Evolutionary conservation across 2,113 vertebrate genomes (phyloP).

Genomic region (Anthoscopus minutus): DNA sequence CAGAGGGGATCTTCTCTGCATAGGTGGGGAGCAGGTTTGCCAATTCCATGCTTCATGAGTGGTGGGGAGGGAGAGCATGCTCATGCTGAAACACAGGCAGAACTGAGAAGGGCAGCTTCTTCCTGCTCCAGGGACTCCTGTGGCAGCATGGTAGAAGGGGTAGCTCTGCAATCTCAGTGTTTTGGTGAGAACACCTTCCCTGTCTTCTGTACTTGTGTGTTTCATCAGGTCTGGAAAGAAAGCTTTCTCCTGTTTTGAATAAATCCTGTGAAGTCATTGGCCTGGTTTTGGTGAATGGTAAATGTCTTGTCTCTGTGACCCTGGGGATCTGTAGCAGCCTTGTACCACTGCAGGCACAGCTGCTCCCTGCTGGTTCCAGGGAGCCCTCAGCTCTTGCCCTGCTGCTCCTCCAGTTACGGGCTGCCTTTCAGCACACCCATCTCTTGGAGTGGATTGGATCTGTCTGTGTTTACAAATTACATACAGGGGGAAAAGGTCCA

Average conservation of each 20-base stretch:
- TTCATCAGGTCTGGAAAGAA: neutral
- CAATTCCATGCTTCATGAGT: neutral
- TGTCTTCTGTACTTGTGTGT: neutral
- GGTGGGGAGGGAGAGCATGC: neutral
- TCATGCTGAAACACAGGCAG: neutral
- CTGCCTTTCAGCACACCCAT: neutral
- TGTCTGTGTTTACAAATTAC: neutral
- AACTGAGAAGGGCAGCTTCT: neutral
- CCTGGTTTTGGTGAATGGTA: neutral
- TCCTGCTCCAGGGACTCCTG: neutral
- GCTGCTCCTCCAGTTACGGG: neutral
- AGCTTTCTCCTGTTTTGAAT: slow-evolving; percentile 8
- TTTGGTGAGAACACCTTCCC: neutral
- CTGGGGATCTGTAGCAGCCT: neutral
- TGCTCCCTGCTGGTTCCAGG: fast-evolving
- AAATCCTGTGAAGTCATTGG: neutral
- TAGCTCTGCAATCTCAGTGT: neutral
- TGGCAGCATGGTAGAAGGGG: neutral
- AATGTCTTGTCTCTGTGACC: fast-evolving
- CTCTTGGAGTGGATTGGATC: neutral
- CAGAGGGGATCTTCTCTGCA: neutral
- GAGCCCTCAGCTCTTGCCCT: neutral
- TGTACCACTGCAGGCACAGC: neutral
- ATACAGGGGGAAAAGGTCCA: neutral
- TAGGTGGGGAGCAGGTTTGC: neutral